phyloP scores from a whole-genome alignment of 2,797 vertebrate species.

The Psittacula echo region DNA sequence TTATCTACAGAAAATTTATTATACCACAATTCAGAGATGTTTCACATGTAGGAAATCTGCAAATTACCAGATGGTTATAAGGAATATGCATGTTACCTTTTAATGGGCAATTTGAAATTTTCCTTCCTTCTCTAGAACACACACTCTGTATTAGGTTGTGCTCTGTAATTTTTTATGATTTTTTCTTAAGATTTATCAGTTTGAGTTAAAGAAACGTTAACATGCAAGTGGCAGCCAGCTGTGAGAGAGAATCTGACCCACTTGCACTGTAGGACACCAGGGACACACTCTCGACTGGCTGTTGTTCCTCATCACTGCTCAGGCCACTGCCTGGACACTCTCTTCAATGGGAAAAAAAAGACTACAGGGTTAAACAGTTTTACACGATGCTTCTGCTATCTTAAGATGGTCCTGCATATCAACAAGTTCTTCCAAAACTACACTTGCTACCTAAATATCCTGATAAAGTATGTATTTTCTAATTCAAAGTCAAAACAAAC shows the following conservation, averaged over 20 bases:
- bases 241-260: neutral
- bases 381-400: rapidly evolving
- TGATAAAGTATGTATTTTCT: neutral
- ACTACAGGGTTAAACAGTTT: neutral
- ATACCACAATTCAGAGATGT: neutral
- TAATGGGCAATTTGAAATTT: neutral
- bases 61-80: neutral
- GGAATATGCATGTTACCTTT: rapidly evolving
- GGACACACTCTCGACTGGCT: neutral
- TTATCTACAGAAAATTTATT: neutral
- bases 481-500: neutral
- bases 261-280: neutral
- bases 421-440: neutral
- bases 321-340: neutral
- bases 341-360: neutral
- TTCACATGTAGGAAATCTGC: neutral
- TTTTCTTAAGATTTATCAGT: neutral
- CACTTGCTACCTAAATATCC: neutral
- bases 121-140: neutral
- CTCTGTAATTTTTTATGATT: neutral
- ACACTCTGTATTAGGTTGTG: rapidly evolving
- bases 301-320: neutral
- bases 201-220: neutral
- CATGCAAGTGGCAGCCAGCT: neutral
- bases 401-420: neutral